Evolutionary conservation across 2,888 invertebrate species (phyloP).

Genomic region (Nomada goodeniana): DNA sequence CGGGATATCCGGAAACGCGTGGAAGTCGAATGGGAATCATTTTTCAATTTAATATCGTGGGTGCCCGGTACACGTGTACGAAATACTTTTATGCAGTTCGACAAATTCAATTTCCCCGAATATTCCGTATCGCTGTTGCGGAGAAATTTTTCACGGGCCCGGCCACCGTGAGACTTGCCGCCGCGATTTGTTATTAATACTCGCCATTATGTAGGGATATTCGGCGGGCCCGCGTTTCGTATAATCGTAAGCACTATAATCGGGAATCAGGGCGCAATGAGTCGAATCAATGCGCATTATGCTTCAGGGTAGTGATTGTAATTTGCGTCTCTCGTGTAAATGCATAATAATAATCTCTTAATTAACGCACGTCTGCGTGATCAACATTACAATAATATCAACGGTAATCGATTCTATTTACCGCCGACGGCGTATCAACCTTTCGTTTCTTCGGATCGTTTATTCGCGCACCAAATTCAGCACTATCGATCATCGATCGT

Average conservation of each 20-base stretch:
- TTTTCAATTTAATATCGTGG: neutral
- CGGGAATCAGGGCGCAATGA: conserved; percentile 72
- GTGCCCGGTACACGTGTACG: too few species aligned
- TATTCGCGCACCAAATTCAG: too few species aligned
- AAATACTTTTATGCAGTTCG: neutral
- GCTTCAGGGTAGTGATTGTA: conserved; percentile 78
- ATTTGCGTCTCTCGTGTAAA: conserved; percentile 79
- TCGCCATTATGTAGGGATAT: conserved; percentile 33
- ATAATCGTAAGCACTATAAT: conserved; percentile 69
- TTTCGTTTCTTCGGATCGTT: too few species aligned
- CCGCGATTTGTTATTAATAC: conserved; percentile 30
- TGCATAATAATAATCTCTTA: conserved; percentile 76
- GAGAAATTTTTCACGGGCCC: conserved; percentile 11
- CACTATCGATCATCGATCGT: too few species aligned
- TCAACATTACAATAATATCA: conserved; percentile 27
- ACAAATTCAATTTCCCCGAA: neutral
- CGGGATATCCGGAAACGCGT: too few species aligned
- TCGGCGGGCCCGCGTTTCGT: conserved; percentile 8
- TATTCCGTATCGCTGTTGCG: neutral
- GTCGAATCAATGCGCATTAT: conserved; percentile 79
- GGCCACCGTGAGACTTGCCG: neutral
- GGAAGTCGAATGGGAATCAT: too few species aligned
- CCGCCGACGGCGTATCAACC: neutral
- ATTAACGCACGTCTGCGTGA: conserved; percentile 62
- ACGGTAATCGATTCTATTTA: neutral